Evolutionary conservation across 2,888 invertebrate genomes (phyloP), one percentile per base, ranked within the genome.

Genomic region (Tubulanus polymorphus): DNA sequence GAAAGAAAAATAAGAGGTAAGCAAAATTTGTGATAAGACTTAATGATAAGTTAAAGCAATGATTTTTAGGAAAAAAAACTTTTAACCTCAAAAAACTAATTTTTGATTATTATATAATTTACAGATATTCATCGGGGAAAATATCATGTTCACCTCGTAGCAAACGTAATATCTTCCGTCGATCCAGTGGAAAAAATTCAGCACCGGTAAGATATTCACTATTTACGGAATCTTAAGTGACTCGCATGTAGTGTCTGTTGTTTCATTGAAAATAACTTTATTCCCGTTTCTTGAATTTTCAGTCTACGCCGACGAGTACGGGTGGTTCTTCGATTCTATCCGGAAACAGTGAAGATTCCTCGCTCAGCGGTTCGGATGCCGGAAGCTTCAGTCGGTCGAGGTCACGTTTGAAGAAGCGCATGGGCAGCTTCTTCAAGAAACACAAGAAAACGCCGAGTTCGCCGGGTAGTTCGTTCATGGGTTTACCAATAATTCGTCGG

Each of bases 391-490:
- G 23, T 15, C 6, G 6, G 15, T 41, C 41, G 6, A 23, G 6
- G n/a, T n/a, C n/a, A n/a, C n/a, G n/a, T n/a, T n/a, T n/a, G 5
- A 41, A 51, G 48, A 60, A 59, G 32, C 59, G 59, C 23, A 54
- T 48, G 32, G 29, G 37, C 27, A 48, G 58, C 26, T 49, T 60
- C 15, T 60, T 62, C 55, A 51, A 58, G 3, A 51, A 55, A 5
- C 62, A 56, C 48, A 53, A 51, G 49, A 64, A 64, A 52, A 54
- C 54, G 5, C 63, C 60, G 1, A 64, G 63, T 46, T 64, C 63
- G 15, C 64, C 64, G 3, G 62, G 62, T 10, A 54, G 56, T 12
- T 55, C 60, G 2, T 35, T 64, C 10, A 48, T 51, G 5, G 20
- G 20, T 15, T 3, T 15, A 3, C 27, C 55, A 10, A 45, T 51